Conservation (phyloP, 2,113 vertebrate species). For the Orcinus orca region DNA sequence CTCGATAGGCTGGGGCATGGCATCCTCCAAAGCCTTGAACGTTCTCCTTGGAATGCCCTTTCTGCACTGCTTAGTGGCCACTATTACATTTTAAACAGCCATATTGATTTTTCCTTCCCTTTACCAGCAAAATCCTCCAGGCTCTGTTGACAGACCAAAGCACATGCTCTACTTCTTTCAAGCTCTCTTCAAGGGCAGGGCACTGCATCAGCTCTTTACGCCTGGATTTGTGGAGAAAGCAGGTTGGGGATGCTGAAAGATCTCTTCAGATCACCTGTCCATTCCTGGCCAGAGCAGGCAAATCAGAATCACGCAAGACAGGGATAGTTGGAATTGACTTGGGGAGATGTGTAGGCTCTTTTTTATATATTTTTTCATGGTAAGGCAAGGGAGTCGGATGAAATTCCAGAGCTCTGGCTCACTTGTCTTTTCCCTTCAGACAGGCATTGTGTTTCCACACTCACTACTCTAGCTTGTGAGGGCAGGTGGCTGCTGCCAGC, state of each 20-base stretch:
- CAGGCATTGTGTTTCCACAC: neutral
- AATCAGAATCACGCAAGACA: rapidly evolving
- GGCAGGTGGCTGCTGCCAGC: neutral
- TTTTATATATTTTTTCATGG: neutral
- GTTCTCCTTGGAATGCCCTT: neutral
- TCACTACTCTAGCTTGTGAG: neutral
- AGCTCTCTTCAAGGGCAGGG: neutral
- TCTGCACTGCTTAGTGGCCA: neutral
- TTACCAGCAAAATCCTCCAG: neutral
- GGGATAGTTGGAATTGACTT: neutral
- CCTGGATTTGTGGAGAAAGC: neutral
- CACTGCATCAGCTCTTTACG: rapidly evolving
- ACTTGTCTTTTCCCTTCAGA: neutral
- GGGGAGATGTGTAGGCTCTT: neutral
- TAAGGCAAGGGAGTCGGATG: neutral
- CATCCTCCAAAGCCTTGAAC: neutral
- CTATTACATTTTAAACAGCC: neutral
- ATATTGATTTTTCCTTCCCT: slow-evolving; percentile 33
- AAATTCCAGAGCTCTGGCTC: neutral
- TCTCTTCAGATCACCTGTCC: neutral
- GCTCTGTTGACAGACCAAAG: slow-evolving; percentile 9
- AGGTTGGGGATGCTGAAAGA: rapidly evolving
- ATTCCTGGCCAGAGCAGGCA: neutral
- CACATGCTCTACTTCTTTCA: too few relatives aligned
- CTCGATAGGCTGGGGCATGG: neutral